Base-by-base conservation (phyloP, 2,888 invertebrate genomes). In the Pollenia amentaria region DNA sequence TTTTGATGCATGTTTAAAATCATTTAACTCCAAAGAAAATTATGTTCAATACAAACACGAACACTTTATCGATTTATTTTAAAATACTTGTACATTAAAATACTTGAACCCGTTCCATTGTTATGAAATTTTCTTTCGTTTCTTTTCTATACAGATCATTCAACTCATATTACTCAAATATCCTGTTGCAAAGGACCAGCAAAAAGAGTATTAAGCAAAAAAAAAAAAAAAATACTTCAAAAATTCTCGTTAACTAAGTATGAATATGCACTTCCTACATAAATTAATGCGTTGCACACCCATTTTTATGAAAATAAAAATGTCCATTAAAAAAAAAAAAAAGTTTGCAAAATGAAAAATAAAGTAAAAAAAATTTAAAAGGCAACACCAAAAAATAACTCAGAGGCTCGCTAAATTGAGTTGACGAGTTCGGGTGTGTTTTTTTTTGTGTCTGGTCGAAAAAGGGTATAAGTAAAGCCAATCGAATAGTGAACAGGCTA, bases 21-120 rank as follows among this genome's bases (percentile, higher is more conserved):
- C 6, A 29, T 29, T 29, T 29, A 29, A 3, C 29, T 29, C 29
- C 29, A 29, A 29, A 29, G 29, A 29, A 29, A 29, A 29, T 29
- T 6, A 29, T 29, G 29, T 29, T 29, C 4, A 29, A 6, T 29
- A 29, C 6, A 29, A 6, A 6, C 29, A 29, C 29, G 10, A 18
- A 18, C 8, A 7, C 51, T 12, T 53, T 18, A 53, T 53, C 53
- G 53, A 57, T 57, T 57, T 57, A 57, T 57, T 57, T 57, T 29
- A 29, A 57, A 29, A 18, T 18, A 3, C 16, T 18, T 14, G 18
- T 11, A 21, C 55, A 55, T 55, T 55, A 29, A 53, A 14, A 18
- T 51, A 51, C 16, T 11, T 51, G 18, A 9, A 3, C 16, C 16
- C 51, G 4, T 55, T 29, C 29, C 29, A 29, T 29, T 29, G 29